These are phyloP conservation scores for Chrysochloris asiatica DNA, from an alignment of 2,113 vertebrate genomes.

Conservation along the genomic window DNA sequence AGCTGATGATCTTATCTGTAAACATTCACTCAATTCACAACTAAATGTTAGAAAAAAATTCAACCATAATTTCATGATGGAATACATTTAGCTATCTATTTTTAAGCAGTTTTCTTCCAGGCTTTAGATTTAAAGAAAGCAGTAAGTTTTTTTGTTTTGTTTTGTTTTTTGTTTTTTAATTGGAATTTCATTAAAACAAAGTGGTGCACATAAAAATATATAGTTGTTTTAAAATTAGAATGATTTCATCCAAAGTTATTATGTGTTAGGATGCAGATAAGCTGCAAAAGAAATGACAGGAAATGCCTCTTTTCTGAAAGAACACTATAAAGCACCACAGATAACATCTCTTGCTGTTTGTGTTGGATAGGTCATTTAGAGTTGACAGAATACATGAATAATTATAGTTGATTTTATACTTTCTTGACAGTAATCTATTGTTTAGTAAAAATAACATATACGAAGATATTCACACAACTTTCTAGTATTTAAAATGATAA, in stretches of 20 bases:
- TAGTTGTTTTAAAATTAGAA: constrained; percentile 43
- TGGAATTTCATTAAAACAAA: constrained; percentile 45
- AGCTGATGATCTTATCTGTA: too few relatives aligned
- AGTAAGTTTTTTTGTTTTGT: too few relatives aligned
- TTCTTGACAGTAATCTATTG: constrained; percentile 52
- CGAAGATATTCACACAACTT: neutral
- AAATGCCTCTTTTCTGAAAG: constrained; percentile 55
- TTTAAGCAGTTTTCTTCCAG: neutral
- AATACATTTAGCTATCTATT: neutral
- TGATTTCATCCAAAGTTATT: constrained; percentile 31
- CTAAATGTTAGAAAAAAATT: too few relatives aligned
- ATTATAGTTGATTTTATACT: constrained; percentile 35
- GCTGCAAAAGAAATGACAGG: constrained; percentile 56
- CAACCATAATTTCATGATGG: neutral
- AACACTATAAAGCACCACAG: constrained; percentile 44
- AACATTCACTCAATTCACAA: too few relatives aligned
- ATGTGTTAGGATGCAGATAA: constrained; percentile 56
- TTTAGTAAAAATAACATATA: constrained; percentile 46
- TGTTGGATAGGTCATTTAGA: constrained; percentile 51
- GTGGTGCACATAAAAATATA: neutral
- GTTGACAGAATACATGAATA: constrained; percentile 51
- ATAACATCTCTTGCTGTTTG: constrained; percentile 8
- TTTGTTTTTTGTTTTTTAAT: too few relatives aligned
- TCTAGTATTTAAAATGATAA: neutral
- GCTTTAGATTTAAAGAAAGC: constrained; percentile 8